phyloP scores from a whole-genome alignment of 2,797 vertebrate species.

The Hyperoplus immaculatus region DNA sequence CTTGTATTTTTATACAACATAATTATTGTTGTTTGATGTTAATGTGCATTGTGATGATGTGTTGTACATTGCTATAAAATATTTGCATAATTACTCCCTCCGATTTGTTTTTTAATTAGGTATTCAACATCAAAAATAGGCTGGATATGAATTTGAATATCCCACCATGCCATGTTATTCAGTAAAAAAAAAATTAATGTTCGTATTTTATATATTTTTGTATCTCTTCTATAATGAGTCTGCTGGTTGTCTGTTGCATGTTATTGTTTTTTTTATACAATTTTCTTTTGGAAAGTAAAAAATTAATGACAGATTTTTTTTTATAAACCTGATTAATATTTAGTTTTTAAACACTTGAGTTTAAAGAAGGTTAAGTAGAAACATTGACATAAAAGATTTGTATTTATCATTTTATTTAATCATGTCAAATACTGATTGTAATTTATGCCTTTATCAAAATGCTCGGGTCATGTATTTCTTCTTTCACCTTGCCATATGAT shows the following conservation, averaged over 20 bases:
- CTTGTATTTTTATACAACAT: slow-evolving; percentile 45
- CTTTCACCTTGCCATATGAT: background rate
- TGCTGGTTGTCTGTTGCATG: background rate
- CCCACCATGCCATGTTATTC: background rate
- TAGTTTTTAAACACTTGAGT: background rate
- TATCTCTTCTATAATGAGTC: too few relatives aligned
- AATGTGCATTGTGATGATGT: background rate
- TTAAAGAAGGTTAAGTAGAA: background rate
- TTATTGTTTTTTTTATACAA: background rate
- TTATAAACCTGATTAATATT: background rate
- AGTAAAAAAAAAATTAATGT: too few relatives aligned
- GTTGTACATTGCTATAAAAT: slow-evolving; percentile 13
- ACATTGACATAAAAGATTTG: background rate
- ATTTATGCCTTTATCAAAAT: background rate
- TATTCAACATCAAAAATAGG: slow-evolving; percentile 19
- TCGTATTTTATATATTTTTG: too few relatives aligned
- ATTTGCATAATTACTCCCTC: slow-evolving; percentile 35
- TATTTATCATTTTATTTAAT: background rate
- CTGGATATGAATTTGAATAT: slow-evolving; percentile 37
- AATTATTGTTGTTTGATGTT: slow-evolving; percentile 3
- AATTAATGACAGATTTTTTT: background rate
- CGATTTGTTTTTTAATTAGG: slow-evolving; percentile 25
- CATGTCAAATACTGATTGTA: background rate
- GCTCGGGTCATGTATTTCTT: background rate
- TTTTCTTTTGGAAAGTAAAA: background rate